Base-by-base conservation (phyloP, 1,140 invertebrate genomes). In the Zaprionus inermis region DNA sequence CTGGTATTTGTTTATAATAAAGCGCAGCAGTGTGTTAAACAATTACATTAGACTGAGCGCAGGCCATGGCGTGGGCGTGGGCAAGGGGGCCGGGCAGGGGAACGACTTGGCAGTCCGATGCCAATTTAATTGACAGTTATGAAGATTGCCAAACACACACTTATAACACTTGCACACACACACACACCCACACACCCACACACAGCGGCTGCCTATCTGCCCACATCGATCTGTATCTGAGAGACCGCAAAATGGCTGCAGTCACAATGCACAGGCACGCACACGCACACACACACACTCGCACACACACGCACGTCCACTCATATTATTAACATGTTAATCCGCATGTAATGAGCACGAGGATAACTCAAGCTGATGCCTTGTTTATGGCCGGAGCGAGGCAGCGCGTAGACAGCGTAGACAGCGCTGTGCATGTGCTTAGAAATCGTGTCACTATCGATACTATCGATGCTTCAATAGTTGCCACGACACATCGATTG, bases 61-160 rank as follows among this genome's bases (percentile, higher is more conserved):
- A 28, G 14, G 51, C 18, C 20, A 32, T 46, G 12, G 18, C 3
- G 3, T 4, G 18, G 14, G 32, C 0, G 3, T 16, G 38, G n/a
- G 5, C 0, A 16, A 30, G 7, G 18, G 28, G 7, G 9, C 7
- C 12, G 28, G 3, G 22, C 1, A 3, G 12, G 14, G 20, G 11
- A 12, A 11, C 60, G 36, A 54, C 74, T 64, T 67, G 72, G 58
- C 72, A 66, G 44, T 34, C 80, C 57, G 69, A 76, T 63, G 83
- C 72, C 80, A 89, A 89, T 89, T 79, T 81, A 89, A 89, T 89
- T 89, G 84, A 89, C 84, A 89, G 84, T 89, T 89, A 89, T 89
- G 84, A 89, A 89, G 85, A 89, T 89, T 90, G 85, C 84, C 84
- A 89, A 89, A 89, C 85, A 89, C 75, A 84, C 80, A 89, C 81